Conservation (phyloP, 2,888 invertebrate species). For the Pimpla rufipes region DNA sequence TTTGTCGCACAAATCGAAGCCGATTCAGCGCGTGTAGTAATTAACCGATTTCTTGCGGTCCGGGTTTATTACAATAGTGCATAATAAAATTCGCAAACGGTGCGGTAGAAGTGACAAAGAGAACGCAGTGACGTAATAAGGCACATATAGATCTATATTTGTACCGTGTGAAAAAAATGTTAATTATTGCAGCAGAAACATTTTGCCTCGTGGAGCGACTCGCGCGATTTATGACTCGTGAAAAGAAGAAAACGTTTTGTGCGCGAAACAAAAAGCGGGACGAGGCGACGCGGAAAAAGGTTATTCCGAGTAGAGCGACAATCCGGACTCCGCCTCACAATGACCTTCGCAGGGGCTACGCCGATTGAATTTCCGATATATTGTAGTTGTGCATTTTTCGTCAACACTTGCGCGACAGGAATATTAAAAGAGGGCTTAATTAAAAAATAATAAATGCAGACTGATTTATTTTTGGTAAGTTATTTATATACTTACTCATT, state of each 20-base stretch:
- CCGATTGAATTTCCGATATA: background rate
- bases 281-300: background rate
- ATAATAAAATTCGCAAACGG: background rate
- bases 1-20: background rate
- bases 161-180: slow-evolving; percentile 12
- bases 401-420: too few species aligned
- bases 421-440: too few species aligned
- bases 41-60: background rate
- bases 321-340: background rate
- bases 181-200: slow-evolving; percentile 14
- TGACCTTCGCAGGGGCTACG: background rate
- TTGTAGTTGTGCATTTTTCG: background rate
- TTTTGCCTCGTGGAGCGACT: slow-evolving; percentile 3
- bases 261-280: background rate
- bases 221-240: background rate
- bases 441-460: too few species aligned
- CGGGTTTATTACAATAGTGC: background rate
- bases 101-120: background rate
- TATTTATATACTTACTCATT: too few species aligned
- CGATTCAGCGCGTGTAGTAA: background rate
- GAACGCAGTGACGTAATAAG: background rate
- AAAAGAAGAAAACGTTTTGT: background rate
- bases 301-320: background rate
- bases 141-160: background rate
- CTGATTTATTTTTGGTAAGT: too few species aligned